Conservation (phyloP, 1,140 invertebrate genomes). For the Arion vulgaris region DNA sequence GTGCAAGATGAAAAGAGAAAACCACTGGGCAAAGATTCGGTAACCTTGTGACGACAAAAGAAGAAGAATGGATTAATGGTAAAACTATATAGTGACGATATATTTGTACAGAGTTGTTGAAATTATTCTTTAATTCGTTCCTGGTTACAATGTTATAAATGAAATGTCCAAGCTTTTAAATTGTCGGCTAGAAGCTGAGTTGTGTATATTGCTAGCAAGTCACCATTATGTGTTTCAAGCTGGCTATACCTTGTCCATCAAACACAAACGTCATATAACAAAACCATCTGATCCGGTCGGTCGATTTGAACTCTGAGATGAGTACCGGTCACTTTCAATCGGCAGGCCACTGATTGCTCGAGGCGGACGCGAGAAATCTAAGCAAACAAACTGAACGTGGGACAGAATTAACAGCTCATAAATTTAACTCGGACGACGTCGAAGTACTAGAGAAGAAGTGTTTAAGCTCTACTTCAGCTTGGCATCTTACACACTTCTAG, state of each 20-base stretch:
- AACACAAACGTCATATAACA: conserved; percentile 6
- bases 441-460: not conserved
- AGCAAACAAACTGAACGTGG: conserved; percentile 19
- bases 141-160: too few relatives aligned
- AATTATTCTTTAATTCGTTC: too few relatives aligned
- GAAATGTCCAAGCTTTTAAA: too few relatives aligned
- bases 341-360: conserved; percentile 28
- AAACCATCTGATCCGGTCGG: conserved; percentile 18
- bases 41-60: too few relatives aligned
- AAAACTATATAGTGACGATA: too few relatives aligned
- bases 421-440: not conserved
- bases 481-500: not conserved
- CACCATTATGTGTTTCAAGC: not conserved
- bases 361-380: not conserved
- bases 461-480: not conserved
- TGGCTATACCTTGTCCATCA: not conserved
- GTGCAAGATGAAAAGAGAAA: too few relatives aligned
- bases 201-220: too few relatives aligned
- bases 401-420: conserved; percentile 18
- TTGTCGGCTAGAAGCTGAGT: too few relatives aligned
- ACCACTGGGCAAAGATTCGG: too few relatives aligned
- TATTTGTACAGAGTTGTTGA: too few relatives aligned
- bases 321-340: conserved; percentile 31
- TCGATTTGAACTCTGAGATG: not conserved
- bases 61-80: too few relatives aligned